Conservation (phyloP, 1,140 invertebrate species). For the Dreissena polymorpha region DNA sequence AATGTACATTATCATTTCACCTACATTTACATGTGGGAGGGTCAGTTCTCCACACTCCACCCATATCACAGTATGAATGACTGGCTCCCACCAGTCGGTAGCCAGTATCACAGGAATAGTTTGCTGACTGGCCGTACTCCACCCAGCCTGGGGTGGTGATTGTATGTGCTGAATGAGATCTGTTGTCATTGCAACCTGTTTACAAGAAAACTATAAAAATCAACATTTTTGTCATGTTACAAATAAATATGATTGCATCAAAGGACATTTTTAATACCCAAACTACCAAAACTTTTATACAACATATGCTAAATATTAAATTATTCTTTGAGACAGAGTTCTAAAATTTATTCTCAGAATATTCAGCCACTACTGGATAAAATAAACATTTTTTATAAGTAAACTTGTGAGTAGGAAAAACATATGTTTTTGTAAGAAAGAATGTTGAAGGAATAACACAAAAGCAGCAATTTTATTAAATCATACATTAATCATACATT, state of each 20-base stretch:
- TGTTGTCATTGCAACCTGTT: conserved; percentile 44
- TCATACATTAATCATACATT: background rate
- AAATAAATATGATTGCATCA: background rate
- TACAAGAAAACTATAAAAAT: background rate
- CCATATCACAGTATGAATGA: conserved; percentile 47
- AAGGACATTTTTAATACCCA: background rate
- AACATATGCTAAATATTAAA: background rate
- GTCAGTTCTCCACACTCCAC: conserved; percentile 18
- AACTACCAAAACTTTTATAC: background rate
- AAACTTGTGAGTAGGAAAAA: too few species aligned
- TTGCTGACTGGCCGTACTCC: conserved; percentile 12
- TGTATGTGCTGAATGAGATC: conserved; percentile 9
- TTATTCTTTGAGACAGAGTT: background rate
- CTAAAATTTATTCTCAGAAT: background rate
- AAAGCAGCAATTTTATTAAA: background rate
- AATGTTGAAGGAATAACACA: too few species aligned
- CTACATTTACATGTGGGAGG: conserved; percentile 45
- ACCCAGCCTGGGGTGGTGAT: conserved; percentile 10
- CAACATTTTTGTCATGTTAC: background rate
- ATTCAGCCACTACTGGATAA: too few species aligned
- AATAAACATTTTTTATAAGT: too few species aligned
- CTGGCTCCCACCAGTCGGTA: conserved; percentile 34
- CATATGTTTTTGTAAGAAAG: too few species aligned
- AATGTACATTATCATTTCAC: background rate
- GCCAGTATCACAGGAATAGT: conserved; percentile 43